Evolutionary conservation across 2,113 vertebrate species (phyloP).

Genomic region (Grammomys dolichurus): DNA sequence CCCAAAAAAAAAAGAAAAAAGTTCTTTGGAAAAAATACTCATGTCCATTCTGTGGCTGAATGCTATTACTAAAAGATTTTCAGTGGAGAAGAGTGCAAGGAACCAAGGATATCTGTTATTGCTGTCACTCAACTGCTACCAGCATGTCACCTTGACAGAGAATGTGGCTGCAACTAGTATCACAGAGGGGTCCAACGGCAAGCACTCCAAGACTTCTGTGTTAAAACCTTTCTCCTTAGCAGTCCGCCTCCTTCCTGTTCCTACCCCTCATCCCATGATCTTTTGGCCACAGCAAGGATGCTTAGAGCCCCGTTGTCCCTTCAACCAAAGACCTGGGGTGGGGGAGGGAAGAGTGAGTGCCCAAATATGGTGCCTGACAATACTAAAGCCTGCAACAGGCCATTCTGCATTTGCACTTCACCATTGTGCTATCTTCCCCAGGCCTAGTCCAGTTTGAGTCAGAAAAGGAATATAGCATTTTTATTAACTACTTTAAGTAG

Average conservation of each 20-base stretch:
- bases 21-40: not conserved
- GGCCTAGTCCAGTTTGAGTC: not conserved
- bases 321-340: not conserved
- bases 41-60: not conserved
- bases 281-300: not conserved
- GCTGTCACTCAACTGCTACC: no score
- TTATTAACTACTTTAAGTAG: slow-evolving; percentile 91
- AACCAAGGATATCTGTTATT: not conserved
- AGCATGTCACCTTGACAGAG: no score
- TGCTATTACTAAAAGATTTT: not conserved
- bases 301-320: not conserved
- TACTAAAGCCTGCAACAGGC: rapidly evolving
- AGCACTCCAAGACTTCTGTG: not conserved
- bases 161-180: not conserved
- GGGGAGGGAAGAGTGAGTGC: not conserved
- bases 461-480: slow-evolving; percentile 88
- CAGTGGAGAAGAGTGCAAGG: not conserved
- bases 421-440: not conserved
- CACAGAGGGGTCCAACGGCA: not conserved
- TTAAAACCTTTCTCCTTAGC: not conserved
- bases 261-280: not conserved
- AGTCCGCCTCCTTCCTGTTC: not conserved
- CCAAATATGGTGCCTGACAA: not conserved
- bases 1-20: not conserved
- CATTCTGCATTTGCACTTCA: rapidly evolving